Conservation (phyloP, 2,797 vertebrate genomes). For the Myoxocephalus aenaeus region DNA sequence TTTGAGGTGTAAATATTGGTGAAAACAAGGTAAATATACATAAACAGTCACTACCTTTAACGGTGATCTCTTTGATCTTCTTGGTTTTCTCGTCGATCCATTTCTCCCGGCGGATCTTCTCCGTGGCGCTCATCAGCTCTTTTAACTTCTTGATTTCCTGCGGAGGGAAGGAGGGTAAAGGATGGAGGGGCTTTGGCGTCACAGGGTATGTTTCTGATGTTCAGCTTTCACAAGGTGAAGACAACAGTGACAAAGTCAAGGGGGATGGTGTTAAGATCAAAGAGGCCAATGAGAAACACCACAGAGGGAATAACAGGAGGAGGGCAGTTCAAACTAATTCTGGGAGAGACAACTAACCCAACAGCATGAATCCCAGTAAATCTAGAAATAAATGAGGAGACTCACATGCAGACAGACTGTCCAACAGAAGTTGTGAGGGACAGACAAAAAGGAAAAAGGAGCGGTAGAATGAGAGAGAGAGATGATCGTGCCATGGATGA, state of each 20-base stretch:
- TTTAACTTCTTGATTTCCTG: constrained; percentile 97
- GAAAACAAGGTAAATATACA: not conserved
- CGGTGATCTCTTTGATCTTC: constrained; percentile 97
- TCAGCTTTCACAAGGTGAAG: not conserved
- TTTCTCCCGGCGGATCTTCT: constrained; percentile 93
- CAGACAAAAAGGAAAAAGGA: constrained; percentile 25
- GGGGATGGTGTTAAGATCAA: not conserved
- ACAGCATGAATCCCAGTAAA: not conserved
- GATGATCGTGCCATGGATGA: constrained; percentile 23
- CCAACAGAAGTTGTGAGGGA: constrained; percentile 44
- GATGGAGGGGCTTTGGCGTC: not conserved
- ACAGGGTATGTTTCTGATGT: not conserved
- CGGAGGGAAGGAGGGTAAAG: not conserved
- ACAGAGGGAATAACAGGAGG: not conserved
- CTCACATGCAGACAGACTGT: constrained; percentile 73
- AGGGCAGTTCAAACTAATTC: constrained; percentile 3
- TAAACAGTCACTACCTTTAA: constrained; percentile 86
- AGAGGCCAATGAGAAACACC: not conserved
- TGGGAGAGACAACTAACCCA: not conserved
- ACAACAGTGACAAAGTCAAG: not conserved
- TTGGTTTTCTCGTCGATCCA: constrained; percentile 98
- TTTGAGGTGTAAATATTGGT: not conserved
- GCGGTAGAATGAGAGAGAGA: constrained; percentile 26
- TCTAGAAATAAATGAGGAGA: constrained; percentile 33
- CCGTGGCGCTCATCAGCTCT: constrained; percentile 92